phyloP scores from a whole-genome alignment of 2,888 invertebrate genomes.

The Aethes cnicana region DNA sequence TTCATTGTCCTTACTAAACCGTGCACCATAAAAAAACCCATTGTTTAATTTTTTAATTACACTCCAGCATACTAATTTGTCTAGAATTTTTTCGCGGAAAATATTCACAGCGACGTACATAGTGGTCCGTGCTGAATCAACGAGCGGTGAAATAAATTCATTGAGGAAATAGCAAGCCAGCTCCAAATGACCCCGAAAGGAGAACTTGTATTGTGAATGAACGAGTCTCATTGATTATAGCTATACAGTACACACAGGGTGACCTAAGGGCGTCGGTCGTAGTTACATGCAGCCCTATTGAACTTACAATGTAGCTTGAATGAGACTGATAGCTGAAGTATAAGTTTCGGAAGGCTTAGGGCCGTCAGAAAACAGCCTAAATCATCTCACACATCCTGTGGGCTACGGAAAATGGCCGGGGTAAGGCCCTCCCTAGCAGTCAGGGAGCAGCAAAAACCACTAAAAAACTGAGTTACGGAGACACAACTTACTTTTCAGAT shows the following conservation, averaged over 20 bases:
- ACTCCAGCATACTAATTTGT: not conserved
- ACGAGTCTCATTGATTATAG: conserved; percentile 75
- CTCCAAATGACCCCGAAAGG: conserved; percentile 72
- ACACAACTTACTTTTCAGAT: conserved; percentile 92
- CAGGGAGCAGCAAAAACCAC: conserved; percentile 63
- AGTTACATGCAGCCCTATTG: conserved; percentile 41
- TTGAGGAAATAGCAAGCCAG: conserved; percentile 59
- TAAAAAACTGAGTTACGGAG: conserved; percentile 60
- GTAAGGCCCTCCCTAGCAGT: conserved; percentile 69
- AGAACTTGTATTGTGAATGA: conserved; percentile 77
- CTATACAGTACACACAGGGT: conserved; percentile 59
- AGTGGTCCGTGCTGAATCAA: conserved; percentile 3
- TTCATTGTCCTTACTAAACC: conserved; percentile 24
- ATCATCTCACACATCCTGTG: conserved; percentile 52
- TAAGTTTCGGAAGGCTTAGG: conserved; percentile 34
- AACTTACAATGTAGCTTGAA: conserved; percentile 39
- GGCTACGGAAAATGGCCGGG: conserved; percentile 78
- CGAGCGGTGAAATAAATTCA: conserved; percentile 42
- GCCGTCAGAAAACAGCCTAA: conserved; percentile 45
- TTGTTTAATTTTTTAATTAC: conserved; percentile 33
- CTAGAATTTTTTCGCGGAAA: conserved; percentile 29
- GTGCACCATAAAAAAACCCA: conserved; percentile 32
- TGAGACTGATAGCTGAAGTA: conserved; percentile 23
- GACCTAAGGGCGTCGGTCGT: conserved; percentile 75
- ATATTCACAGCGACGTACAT: conserved; percentile 9